Conservation (phyloP, 2,113 vertebrate genomes). For the Xyliphius kryptos region DNA sequence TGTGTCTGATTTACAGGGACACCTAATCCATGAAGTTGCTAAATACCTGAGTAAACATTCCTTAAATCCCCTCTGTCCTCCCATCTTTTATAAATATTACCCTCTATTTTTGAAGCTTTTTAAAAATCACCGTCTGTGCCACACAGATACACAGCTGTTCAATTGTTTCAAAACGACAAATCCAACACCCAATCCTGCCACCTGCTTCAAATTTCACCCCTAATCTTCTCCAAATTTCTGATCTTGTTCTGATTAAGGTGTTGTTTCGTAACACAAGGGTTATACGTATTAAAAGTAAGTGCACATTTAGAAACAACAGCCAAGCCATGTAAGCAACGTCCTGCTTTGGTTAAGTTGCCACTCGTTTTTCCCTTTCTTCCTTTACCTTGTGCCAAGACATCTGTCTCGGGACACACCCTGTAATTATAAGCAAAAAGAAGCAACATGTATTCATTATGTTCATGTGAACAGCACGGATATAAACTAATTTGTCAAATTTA, state of each 20-base stretch:
- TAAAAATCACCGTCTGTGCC: too few species aligned
- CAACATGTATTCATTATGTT: conserved; percentile 64
- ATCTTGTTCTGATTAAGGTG: conserved; percentile 33
- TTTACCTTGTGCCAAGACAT: conserved; percentile 64
- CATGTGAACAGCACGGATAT: conserved; percentile 34
- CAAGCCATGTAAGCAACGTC: conserved; percentile 43
- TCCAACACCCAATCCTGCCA: too few species aligned
- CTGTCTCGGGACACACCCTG: conserved; percentile 72
- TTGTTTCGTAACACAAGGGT: conserved; percentile 33
- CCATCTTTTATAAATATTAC: too few species aligned
- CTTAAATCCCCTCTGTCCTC: too few species aligned
- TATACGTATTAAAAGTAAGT: conserved; percentile 42
- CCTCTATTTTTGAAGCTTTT: too few species aligned
- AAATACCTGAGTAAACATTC: too few species aligned
- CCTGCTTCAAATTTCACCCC: conserved; percentile 41
- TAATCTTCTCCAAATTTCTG: conserved; percentile 7
- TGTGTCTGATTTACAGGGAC: too few species aligned
- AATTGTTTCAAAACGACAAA: too few species aligned
- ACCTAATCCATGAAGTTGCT: too few species aligned
- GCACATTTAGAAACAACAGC: conserved; percentile 56
- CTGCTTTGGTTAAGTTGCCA: conserved; percentile 49
- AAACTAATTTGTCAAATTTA: conserved; percentile 34
- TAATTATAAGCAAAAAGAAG: conserved; percentile 71
- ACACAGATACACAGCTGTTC: too few species aligned
- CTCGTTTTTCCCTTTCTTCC: conserved; percentile 33